Evolutionary conservation across 2,797 vertebrate genomes (phyloP), one percentile per base, ranked within the genome.

Genomic region (Pseudocheirus occidentalis): DNA sequence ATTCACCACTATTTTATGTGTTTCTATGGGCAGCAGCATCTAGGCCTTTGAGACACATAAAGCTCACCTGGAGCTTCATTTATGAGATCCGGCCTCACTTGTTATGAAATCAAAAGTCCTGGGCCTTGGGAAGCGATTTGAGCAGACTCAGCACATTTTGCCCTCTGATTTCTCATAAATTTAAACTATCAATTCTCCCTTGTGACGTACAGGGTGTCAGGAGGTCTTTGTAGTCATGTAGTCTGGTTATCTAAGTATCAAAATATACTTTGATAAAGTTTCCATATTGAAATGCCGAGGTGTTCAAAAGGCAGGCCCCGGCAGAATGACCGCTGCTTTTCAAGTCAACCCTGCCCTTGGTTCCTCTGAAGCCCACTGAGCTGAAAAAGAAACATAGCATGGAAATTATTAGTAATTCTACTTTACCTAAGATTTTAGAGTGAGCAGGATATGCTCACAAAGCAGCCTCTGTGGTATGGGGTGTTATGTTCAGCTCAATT

Each of bases 361-460:
- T 93, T 94, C 95, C 96, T 95, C 93, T 89, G 50, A 87, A 94
- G 96, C 93, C 28, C 97, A 97, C 95, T 98, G 98, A 98, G 98
- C 96, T 98, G 97, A 98, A 98, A 97, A 98, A 98, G 98, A 98
- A 97, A 97, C 97, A n/a, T 73, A 96, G 94, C 92, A 81, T 98
- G 97, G 97, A 98, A 98, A 98, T 98, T 98, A 98, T 97, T 98
- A 97, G 98, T 98, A 98, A 97, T 98, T 98, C 98, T 97, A 98
- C 97, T 98, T 98, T 98, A 98, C 98, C 98, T 97, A 97, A 55
- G 55, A 95, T 98, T 98, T 98, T 97, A 97, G 97, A 98, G 97
- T 90, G 97, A 97, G 98, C 97, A 97, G 98, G 98, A 98, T 98
- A 98, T 96, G 97, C 87, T 90, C 12, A 54, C 96, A 96, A 96